Evolutionary conservation across 1,140 invertebrate species (phyloP).

Genomic region (Diorhabda carinulata): DNA sequence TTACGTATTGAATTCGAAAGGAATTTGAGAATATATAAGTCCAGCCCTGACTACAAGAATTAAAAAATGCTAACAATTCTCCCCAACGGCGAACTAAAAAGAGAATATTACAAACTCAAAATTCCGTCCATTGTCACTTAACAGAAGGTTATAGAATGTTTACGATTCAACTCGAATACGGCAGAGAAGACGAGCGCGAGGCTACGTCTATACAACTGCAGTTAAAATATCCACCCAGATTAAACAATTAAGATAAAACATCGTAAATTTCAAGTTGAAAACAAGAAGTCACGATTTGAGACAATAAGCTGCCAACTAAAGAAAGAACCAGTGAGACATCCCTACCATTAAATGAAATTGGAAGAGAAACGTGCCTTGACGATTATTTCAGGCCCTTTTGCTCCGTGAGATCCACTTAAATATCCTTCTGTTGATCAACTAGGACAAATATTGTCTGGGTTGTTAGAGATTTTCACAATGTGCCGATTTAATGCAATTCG

Average conservation of each 20-base stretch:
- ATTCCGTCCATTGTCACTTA: background rate
- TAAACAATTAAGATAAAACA: conserved; percentile 25
- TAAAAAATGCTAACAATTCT: too few species aligned
- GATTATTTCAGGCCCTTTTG: conserved; percentile 9
- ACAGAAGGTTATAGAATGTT: background rate
- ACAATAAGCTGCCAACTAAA: conserved; percentile 22
- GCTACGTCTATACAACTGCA: background rate
- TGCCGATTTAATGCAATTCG: background rate
- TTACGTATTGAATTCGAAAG: too few species aligned
- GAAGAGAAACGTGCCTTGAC: conserved; percentile 15
- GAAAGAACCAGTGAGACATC: conserved; percentile 9
- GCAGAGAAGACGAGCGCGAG: background rate
- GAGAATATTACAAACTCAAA: background rate
- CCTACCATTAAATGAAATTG: conserved; percentile 15
- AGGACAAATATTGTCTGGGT: conserved; percentile 17
- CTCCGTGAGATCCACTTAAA: conserved; percentile 17
- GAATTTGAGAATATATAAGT: too few species aligned
- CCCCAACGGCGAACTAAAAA: background rate
- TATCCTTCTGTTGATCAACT: conserved; percentile 12
- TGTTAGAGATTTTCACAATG: conserved; percentile 4
- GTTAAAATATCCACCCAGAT: conserved; percentile 14
- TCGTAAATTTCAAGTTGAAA: conserved; percentile 20
- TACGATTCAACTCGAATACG: background rate
- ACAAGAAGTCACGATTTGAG: conserved; percentile 21
- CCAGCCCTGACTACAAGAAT: too few species aligned